phyloP scores from a whole-genome alignment of 2,797 vertebrate genomes.

The Brotula barbata region DNA sequence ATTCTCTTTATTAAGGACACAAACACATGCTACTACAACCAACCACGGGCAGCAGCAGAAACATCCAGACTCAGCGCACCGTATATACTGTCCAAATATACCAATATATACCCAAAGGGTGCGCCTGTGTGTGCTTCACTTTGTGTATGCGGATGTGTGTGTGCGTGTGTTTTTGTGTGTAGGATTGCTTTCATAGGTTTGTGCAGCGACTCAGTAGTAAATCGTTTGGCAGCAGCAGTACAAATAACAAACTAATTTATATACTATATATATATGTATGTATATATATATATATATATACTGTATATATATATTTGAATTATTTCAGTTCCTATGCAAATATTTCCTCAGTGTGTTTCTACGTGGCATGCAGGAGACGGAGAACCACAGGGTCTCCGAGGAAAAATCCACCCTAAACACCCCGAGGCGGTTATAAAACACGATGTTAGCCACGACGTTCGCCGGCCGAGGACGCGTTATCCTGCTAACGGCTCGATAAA shows the following conservation, averaged over 20 bases:
- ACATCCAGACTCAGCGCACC: conserved; percentile 39
- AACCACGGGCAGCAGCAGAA: conserved; percentile 70
- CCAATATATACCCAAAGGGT: no score
- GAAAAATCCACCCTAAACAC: conserved; percentile 57
- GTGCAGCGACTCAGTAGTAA: conserved; percentile 55
- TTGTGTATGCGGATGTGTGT: conserved; percentile 22
- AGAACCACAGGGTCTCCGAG: conserved; percentile 24
- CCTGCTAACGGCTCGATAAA: no score
- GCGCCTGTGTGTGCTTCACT: conserved; percentile 30
- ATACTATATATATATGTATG: conserved; percentile 2
- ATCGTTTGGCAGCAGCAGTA: conserved; percentile 61
- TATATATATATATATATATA: conserved; percentile 27
- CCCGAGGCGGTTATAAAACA: conserved; percentile 3
- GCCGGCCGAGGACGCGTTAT: no score
- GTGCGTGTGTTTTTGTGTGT: conserved; percentile 7
- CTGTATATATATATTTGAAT: conserved; percentile 40
- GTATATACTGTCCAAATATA: no score
- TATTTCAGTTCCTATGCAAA: conserved; percentile 57
- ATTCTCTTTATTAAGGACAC: conserved; percentile 57
- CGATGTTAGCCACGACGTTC: no score
- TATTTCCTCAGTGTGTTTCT: conserved; percentile 43
- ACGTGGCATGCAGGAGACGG: conserved; percentile 56
- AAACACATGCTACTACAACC: conserved; percentile 73
- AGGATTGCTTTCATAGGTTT: conserved; percentile 62
- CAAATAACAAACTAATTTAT: conserved; percentile 55